These are phyloP conservation scores for Myotis planiceps DNA, from an alignment of 2,797 vertebrate species.

Conservation along the genomic window DNA sequence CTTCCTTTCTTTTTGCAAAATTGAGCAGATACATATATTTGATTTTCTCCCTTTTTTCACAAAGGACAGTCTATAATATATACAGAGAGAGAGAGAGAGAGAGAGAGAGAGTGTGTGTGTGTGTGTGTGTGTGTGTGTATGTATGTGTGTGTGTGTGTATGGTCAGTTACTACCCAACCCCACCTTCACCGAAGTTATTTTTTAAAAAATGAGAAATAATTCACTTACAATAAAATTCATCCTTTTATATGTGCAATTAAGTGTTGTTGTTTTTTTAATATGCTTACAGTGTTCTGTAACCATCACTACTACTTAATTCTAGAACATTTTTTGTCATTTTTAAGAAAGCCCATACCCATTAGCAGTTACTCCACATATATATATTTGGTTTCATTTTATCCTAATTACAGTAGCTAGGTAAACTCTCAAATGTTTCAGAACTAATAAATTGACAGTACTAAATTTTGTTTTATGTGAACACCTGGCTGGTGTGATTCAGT, in stretches of 20 bases:
- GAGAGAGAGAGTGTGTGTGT: neutral
- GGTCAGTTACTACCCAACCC: neutral
- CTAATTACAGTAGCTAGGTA: neutral
- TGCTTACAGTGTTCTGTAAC: neutral
- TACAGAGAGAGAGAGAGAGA: neutral
- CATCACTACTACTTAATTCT: neutral
- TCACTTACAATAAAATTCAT: neutral
- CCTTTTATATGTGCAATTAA: neutral
- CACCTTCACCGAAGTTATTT: neutral
- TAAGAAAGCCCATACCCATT: neutral
- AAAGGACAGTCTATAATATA: neutral
- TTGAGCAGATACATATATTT: neutral
- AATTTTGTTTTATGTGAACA: constrained; percentile 32
- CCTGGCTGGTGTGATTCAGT: neutral
- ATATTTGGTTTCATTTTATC: constrained; percentile 6
- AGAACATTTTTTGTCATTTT: neutral
- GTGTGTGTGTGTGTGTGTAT: neutral
- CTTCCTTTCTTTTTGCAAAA: neutral
- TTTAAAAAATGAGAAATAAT: neutral
- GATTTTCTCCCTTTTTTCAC: neutral
- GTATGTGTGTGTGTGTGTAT: neutral
- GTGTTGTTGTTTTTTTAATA: neutral
- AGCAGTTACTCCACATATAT: neutral
- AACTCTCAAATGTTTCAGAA: neutral
- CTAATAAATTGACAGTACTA: neutral